Base-by-base conservation (phyloP, 1,140 invertebrate species). In the Drosophila virilis region DNA sequence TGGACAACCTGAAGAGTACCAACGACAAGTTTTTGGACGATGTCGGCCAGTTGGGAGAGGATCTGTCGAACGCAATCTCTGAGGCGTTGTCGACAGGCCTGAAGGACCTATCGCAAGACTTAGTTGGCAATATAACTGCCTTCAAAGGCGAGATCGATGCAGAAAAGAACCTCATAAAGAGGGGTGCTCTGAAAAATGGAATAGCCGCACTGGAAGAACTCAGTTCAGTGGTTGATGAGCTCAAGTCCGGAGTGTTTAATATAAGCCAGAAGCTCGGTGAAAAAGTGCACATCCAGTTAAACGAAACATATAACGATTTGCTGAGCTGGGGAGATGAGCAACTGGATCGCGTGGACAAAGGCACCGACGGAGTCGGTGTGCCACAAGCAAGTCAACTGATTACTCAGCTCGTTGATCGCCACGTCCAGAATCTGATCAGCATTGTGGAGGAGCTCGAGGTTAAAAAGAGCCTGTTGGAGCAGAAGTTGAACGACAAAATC, bases 241-340 rank as follows among this genome's bases (percentile, higher is more conserved):
- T 85, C 37, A 2, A 69, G 6, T 6, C 4, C 1, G 37, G 48
- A 8, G 13, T 78, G 7, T 7, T 7, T 7, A 13, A 66, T 2
- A 43, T 79, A 1, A 64, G n/a, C 28, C 7, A 46, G 8, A 15
- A 59, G 32, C 12, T 88, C n/a, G 52, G 42, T 0, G 6, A 15
- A 1, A 45, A 37, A 8, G 78, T 65, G 9, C 5, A 32, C 0
- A 10, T 7, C 0, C 55, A 81, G 6, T 7, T 45, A 0, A 8
- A 13, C 1, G 57, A 51, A 4, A 54, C 64, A 7, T 38, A 72
- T 1, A 17, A 12, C 13, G 38, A 40, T 3, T 54, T 75, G 42
- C 15, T 45, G 28, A 9, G 37, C 4, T 88, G 83, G 83, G 22
- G 28, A 1, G 62, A 64, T 7, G 38, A 8, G 6, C 77, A 88